Conservation (phyloP, 1,140 invertebrate genomes). For the Drosophila erecta region DNA sequence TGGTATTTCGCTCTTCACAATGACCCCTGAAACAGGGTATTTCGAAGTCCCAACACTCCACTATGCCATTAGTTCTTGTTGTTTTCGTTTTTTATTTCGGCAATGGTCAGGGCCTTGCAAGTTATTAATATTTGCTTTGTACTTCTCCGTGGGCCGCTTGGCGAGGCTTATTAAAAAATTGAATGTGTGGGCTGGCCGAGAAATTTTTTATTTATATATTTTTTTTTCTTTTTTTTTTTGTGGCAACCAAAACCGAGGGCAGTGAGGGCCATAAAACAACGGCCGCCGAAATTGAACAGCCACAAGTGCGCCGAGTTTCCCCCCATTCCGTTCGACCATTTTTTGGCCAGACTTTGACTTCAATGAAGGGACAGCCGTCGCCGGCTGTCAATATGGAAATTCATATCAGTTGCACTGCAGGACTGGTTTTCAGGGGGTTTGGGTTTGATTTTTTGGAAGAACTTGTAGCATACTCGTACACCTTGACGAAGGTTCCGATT, state of each 20-base stretch:
- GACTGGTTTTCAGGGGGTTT: not conserved
- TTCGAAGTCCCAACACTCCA: not conserved
- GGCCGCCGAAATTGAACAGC: conserved; percentile 73
- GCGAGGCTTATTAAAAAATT: conserved; percentile 75
- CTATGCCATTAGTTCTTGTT: conserved; percentile 14
- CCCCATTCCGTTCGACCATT: not conserved
- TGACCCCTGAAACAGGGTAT: conserved; percentile 6
- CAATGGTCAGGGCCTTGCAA: conserved; percentile 71
- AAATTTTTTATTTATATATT: conserved; percentile 20
- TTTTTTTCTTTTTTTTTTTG: conserved; percentile 7
- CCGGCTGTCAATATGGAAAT: conserved; percentile 82
- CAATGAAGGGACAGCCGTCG: conserved; percentile 60
- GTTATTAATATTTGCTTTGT: conserved; percentile 83
- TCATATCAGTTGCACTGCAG: conserved; percentile 71
- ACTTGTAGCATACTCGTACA: not conserved
- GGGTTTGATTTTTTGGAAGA: not conserved
- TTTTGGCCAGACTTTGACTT: conserved; percentile 15
- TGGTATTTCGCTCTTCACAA: not conserved
- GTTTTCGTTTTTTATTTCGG: conserved; percentile 43
- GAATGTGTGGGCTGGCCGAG: conserved; percentile 58
- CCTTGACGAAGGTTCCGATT: conserved; percentile 32
- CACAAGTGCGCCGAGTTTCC: conserved; percentile 39
- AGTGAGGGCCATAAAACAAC: conserved; percentile 68
- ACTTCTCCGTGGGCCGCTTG: conserved; percentile 58
- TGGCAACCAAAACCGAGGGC: not conserved